phyloP scores from a whole-genome alignment of 2,888 invertebrate genomes.

The Drosophila aldrichi region DNA sequence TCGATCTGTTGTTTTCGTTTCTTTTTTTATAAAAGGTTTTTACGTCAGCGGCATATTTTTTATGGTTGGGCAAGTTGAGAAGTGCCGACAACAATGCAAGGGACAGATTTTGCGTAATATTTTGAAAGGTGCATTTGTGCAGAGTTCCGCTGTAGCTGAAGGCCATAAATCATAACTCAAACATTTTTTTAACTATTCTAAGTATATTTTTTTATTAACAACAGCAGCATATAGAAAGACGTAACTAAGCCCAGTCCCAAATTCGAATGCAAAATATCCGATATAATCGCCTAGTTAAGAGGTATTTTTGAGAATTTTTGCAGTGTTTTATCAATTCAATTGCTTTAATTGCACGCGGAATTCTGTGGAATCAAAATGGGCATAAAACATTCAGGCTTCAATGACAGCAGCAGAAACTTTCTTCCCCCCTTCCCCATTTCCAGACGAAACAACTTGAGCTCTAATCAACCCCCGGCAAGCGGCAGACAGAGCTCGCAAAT shows the following conservation, averaged over 20 bases:
- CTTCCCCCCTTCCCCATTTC: conserved; percentile 3
- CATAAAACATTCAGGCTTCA: conserved; percentile 41
- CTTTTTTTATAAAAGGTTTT: conserved; percentile 63
- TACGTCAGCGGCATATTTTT: conserved; percentile 65
- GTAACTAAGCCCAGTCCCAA: not conserved
- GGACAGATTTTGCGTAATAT: conserved; percentile 70
- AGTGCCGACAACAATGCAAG: conserved; percentile 50
- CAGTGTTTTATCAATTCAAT: not conserved
- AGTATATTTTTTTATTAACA: not conserved
- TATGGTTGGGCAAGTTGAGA: conserved; percentile 72
- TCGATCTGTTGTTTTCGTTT: conserved; percentile 37
- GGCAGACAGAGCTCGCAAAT: conserved; percentile 51
- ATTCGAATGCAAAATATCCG: no score
- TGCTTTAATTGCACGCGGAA: conserved; percentile 8
- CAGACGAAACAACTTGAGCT: conserved; percentile 54
- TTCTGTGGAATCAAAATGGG: not conserved
- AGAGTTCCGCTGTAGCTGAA: conserved; percentile 57
- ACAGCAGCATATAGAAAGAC: no score
- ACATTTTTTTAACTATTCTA: conserved; percentile 22
- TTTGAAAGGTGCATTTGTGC: conserved; percentile 81
- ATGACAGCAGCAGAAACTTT: conserved; percentile 2
- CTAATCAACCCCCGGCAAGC: conserved; percentile 56
- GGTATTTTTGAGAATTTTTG: not conserved
- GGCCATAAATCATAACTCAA: conserved; percentile 46
- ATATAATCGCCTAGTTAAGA: not conserved